Base-by-base conservation (phyloP, 2,797 vertebrate genomes). In the Gallinago nigripennis region DNA sequence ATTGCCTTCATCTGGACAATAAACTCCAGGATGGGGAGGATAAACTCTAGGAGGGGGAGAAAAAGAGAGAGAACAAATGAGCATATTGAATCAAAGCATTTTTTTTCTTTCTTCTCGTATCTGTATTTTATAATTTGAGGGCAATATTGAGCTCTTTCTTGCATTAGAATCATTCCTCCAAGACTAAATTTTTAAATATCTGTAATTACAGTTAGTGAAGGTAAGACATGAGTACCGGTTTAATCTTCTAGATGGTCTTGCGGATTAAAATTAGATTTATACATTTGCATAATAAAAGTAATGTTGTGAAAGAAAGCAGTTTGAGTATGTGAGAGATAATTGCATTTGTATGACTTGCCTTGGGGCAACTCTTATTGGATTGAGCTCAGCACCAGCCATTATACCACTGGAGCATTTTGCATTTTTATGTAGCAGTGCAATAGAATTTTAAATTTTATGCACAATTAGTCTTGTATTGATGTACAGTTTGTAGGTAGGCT, bases 201-300 rank as follows among this genome's bases (percentile, higher is more conserved):
- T 98, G 97, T 98, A 98, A 98, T 98, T 98, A 98, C 96, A 97
- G 86, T 97, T 97, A 90, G 95, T 79, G 82, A 93, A 97, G 97
- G 97, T 95, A 95, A 97, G 96, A 95, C 86, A 80, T 45, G 71
- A 94, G 75, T 77, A 64, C 91, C 92, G 70, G 91, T 97, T 97
- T 97, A 96, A 98, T 98, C 96, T 98, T 97, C 94, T 95, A 94
- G 96, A 97, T 95, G 90, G 94, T 96, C 97, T 93, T 95, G 76
- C 0, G 3, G 95, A 97, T 98, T 98, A 98, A 97, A 97, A 97
- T 96, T 96, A 96, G 92, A 97, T 96, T 95, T 96, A 82, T 61
- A 30, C 72, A 98, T 98, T 98, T 98, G 97, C 97, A 98, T 98
- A 97, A 97, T 97, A 98, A 98, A 98, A 98, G 96, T 95, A 97